A percentile compares a stretch with the other conserved stretches of the same genome.
Conservation (phyloP, 2,888 invertebrate genomes). For the Heliconius ismenius region DNA sequence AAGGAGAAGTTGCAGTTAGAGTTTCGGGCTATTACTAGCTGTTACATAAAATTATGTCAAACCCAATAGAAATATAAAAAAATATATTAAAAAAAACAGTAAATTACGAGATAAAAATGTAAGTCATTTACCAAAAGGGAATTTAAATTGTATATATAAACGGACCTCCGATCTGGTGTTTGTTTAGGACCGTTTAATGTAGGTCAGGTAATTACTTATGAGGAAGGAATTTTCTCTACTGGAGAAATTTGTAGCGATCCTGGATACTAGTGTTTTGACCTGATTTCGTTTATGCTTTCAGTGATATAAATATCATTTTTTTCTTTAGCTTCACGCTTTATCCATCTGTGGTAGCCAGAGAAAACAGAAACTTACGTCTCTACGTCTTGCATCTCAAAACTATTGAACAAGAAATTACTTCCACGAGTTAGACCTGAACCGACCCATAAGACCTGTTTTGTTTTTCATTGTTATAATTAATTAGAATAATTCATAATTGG, state of each 20-base stretch:
- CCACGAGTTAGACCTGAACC: too few relatives aligned
- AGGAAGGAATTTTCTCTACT: not conserved
- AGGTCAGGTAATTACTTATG: slow-evolving; percentile 19
- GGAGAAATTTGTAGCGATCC: not conserved
- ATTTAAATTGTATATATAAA: slow-evolving; percentile 29
- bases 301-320: too few relatives aligned
- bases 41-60: not conserved
- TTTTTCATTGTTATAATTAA: too few relatives aligned
- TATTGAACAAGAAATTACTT: too few relatives aligned
- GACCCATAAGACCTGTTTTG: too few relatives aligned
- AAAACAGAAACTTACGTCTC: too few relatives aligned
- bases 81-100: not conserved
- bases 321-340: too few relatives aligned
- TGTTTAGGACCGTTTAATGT: slow-evolving; percentile 29
- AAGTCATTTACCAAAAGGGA: slow-evolving; percentile 18
- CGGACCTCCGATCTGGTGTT: slow-evolving; percentile 22
- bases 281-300: not conserved
- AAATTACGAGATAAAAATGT: slow-evolving; percentile 18
- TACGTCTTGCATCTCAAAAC: too few relatives aligned
- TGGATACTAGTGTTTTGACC: not conserved
- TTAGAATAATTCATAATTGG: too few relatives aligned
- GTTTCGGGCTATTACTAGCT: too few relatives aligned
- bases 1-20: too few relatives aligned
- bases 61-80: not conserved
- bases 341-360: too few relatives aligned